These are phyloP conservation scores for Calyptomena viridis DNA, from an alignment of 2,113 vertebrate genomes.

Conservation along the genomic window DNA sequence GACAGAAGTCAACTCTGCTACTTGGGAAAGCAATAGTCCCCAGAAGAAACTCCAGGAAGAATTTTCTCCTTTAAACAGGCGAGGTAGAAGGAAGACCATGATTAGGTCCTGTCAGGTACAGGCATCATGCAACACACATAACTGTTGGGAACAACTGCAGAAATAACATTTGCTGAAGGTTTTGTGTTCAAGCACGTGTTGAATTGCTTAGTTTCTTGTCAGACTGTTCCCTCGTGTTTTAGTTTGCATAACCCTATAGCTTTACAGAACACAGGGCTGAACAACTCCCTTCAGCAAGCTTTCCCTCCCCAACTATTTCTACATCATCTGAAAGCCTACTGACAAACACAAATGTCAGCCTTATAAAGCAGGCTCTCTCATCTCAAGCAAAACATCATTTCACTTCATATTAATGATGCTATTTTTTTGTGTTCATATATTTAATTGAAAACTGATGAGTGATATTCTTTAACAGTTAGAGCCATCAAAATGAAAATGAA, in stretches of 20 bases:
- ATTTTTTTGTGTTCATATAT: background rate
- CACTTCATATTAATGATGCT: conserved; percentile 10
- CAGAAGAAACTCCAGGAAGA: background rate
- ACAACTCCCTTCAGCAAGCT: background rate
- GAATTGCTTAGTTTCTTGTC: background rate
- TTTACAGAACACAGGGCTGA: background rate
- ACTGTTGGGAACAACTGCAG: background rate
- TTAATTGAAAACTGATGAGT: conserved; percentile 51
- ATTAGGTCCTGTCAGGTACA: background rate
- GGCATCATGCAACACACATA: background rate
- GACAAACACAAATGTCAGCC: background rate
- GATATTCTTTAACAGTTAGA: conserved; percentile 40
- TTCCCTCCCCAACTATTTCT: background rate
- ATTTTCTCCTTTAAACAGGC: background rate
- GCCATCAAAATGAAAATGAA: conserved; percentile 2
- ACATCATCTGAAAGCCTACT: background rate
- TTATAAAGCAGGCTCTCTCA: background rate
- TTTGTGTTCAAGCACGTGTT: background rate
- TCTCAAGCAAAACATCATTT: background rate
- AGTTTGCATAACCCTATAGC: background rate
- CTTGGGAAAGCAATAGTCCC: background rate
- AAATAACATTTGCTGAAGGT: background rate
- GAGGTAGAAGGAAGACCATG: background rate
- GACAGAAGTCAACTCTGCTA: background rate
- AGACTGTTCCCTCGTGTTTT: background rate